A percentile compares a stretch with the other conserved stretches of the same genome.
phyloP scores from a whole-genome alignment of 2,888 invertebrate genomes.

The Cylloceria caligata region DNA sequence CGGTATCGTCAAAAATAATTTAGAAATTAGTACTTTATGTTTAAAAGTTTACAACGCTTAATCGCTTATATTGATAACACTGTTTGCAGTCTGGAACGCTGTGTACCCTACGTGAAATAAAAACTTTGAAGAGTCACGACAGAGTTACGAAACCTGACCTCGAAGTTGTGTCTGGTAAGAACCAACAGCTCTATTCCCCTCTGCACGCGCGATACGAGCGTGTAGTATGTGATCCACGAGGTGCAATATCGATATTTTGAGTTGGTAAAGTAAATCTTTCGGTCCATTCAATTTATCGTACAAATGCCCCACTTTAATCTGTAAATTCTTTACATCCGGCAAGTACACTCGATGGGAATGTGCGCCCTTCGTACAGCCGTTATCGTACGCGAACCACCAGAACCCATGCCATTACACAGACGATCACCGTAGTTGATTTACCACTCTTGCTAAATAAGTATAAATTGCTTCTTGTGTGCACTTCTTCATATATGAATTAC shows the following conservation, averaged over 20 bases:
- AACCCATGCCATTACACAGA: slow-evolving; percentile 46
- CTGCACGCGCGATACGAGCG: background rate
- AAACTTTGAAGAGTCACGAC: background rate
- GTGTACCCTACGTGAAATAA: background rate
- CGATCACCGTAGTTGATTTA: slow-evolving; percentile 54
- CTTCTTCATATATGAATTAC: background rate
- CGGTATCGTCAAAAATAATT: too few relatives aligned
- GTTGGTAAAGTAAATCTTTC: background rate
- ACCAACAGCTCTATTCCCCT: background rate
- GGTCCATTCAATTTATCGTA: slow-evolving; percentile 18
- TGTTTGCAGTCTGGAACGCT: background rate
- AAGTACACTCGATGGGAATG: background rate
- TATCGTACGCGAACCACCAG: slow-evolving; percentile 2
- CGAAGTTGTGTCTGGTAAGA: slow-evolving; percentile 7
- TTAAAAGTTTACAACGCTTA: background rate
- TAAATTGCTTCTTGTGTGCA: slow-evolving; percentile 60
- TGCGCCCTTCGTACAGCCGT: background rate
- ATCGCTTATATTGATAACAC: background rate
- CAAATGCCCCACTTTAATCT: slow-evolving; percentile 2
- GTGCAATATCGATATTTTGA: slow-evolving; percentile 4
- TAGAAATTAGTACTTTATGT: background rate
- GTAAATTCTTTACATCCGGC: slow-evolving; percentile 2
- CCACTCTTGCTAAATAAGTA: slow-evolving; percentile 60
- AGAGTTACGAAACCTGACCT: slow-evolving; percentile 8
- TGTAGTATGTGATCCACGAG: slow-evolving; percentile 9